Base-by-base conservation (phyloP, 2,113 vertebrate species). In the Cryptotis parvus region DNA sequence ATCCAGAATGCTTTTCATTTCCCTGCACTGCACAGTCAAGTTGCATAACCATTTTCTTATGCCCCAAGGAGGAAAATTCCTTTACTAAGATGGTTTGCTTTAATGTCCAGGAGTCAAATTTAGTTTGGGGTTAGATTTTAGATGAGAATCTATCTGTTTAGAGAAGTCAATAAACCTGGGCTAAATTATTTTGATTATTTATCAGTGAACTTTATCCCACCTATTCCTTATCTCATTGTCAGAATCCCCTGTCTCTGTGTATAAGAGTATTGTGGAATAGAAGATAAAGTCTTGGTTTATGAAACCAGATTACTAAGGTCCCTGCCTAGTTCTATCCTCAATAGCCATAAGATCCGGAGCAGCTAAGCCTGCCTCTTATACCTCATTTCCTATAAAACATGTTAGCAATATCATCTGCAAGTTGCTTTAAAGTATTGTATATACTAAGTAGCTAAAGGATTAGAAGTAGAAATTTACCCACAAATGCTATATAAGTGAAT, bases 211-310 rank as follows among this genome's bases (percentile, higher is more conserved):
- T 77, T 81, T 27, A 4, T 52, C 70, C 39, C 52, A 70, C 5
- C 3, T 22, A 1, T 27, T 14, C 22, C 49, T 15, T 65, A 24
- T n/a, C 2, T 33, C 3, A 27, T 52, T 87, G 16, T 41, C 41
- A 74, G 35, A 66, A 1, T 63, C 14, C 15, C 7, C 11, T 37
- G 4, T 31, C 9, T 75, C 16, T 74, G 41, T 31, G 6, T 16
- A 11, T 24, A 6, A 68, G 35, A 11, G 3, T 22, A n/a, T 2
- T 7, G 2, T 8, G 3, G 1, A 3, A 0, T 58, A 12, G 2
- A 24, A 4, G 4, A 1, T 61, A 65, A 70, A 29, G 52, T 24
- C 33, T 27, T 9, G 33, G 31, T 49, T 6, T 83, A 41, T 35
- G 22, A 37, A 41, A 14, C 55, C 2, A 39, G 39, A 8, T 8